These are phyloP conservation scores for Drosophila nigromelanica DNA, from an alignment of 1,140 invertebrate genomes.

Conservation along the genomic window DNA sequence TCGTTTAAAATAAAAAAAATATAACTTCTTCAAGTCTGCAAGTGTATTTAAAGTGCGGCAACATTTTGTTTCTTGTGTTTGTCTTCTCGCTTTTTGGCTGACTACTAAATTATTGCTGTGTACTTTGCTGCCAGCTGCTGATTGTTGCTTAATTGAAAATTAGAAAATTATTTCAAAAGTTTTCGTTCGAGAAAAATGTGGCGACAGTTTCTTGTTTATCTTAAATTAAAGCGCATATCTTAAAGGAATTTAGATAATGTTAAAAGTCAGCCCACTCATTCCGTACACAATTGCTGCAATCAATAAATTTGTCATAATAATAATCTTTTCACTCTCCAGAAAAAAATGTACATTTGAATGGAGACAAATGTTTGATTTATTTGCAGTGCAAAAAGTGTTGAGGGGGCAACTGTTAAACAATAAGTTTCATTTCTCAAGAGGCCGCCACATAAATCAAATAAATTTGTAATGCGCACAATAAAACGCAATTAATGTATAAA, in stretches of 20 bases:
- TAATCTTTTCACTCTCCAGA: too few relatives aligned
- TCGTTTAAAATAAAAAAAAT: too few relatives aligned
- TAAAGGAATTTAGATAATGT: background rate
- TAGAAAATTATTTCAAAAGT: constrained; percentile 44
- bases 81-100: constrained; percentile 27
- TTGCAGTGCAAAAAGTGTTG: background rate
- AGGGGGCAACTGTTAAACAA: background rate
- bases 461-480: constrained; percentile 60
- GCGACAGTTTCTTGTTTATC: constrained; percentile 9
- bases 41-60: background rate
- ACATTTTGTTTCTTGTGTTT: background rate
- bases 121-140: constrained; percentile 43
- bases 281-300: background rate
- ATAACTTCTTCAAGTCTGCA: background rate
- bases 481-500: constrained; percentile 6
- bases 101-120: constrained; percentile 64
- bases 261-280: too few relatives aligned
- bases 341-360: background rate
- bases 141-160: constrained; percentile 73
- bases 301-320: constrained; percentile 1
- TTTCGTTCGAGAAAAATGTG: too few relatives aligned
- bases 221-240: background rate
- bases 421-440: background rate
- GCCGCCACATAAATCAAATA: constrained; percentile 57
- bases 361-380: constrained; percentile 39